phyloP scores from a whole-genome alignment of 2,797 vertebrate species.

The Chrosomus eos region DNA sequence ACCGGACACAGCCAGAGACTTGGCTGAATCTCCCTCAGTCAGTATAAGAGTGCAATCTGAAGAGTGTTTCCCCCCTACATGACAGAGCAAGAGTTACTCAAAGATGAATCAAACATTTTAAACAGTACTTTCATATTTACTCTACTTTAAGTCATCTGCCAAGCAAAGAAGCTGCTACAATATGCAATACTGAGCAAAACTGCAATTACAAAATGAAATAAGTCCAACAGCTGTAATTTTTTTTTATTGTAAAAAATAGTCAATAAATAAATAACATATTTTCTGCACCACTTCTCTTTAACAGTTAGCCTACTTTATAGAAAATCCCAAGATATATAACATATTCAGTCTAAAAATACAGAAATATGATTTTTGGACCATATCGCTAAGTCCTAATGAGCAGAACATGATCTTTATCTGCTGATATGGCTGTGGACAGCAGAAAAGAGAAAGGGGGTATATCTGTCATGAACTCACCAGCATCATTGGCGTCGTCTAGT shows the following conservation, averaged over 20 bases:
- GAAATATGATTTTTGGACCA: background rate
- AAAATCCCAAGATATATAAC: background rate
- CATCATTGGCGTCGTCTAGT: slow-evolving; percentile 90
- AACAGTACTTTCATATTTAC: background rate
- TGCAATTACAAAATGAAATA: background rate
- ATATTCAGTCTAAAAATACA: background rate
- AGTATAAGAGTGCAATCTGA: slow-evolving; percentile 92
- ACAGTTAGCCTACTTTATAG: background rate
- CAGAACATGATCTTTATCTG: background rate
- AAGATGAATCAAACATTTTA: background rate
- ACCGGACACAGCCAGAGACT: slow-evolving; percentile 89
- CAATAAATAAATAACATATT: no score
- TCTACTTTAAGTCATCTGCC: background rate
- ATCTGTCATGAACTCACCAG: slow-evolving; percentile 77
- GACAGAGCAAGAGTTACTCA: background rate
- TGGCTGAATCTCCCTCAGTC: slow-evolving; percentile 91
- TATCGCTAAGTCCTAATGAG: background rate
- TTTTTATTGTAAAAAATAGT: background rate
- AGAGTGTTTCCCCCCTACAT: slow-evolving; percentile 95
- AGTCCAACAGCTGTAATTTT: background rate
- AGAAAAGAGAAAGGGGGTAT: background rate
- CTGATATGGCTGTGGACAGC: background rate
- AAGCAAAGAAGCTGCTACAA: background rate
- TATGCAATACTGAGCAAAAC: background rate
- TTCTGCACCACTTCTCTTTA: background rate